Evolutionary conservation across 1,140 invertebrate genomes (phyloP), one percentile per base, ranked within the genome.

Genomic region (Drosophila sulfurigaster): DNA sequence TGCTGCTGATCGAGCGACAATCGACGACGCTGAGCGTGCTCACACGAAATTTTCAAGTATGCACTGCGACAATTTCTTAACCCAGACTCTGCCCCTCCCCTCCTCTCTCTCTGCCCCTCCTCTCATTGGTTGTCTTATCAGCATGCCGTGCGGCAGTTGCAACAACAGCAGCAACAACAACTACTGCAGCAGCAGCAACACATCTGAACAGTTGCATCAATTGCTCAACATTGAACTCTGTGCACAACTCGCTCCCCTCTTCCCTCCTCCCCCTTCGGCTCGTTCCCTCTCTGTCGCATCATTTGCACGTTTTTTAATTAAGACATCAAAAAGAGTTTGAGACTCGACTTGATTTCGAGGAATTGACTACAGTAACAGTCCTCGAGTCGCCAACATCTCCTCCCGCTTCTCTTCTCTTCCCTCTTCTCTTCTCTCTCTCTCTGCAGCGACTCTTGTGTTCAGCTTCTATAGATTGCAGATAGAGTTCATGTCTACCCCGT

Each of bases 251-350:
- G 35, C 38, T 28, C 59, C 38, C 20, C 43, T 60, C 11, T 1
- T 7, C 16, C 13, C 43, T 5, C 57, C 15, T 25, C 20, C 20
- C 20, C 20, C 0, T 25, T 25, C 20, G 20, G 20, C 20, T 25
- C 7, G 3, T 25, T 2, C 28, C 13, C 45, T 8, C 25, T 32
- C 28, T 46, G 66, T 51, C 52, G 82, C 65, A 86, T 90, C 86
- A 88, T 89, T 88, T 88, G 85, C 85, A 88, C 83, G 83, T 88
- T 91, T 90, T 91, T 91, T 91, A 91, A 91, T 91, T 91, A 91
- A 91, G 88, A 91, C 88, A 91, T 91, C 88, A 91, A 91, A 91
- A 88, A 79, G 82, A 90, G 81, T 91, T 91, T 91, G 88, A 75
- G 72, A 91, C 88, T 91, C 70, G 62, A 43, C 74, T 82, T 86